Conservation (phyloP, 2,113 vertebrate genomes). For the Austrofundulus limnaeus region DNA sequence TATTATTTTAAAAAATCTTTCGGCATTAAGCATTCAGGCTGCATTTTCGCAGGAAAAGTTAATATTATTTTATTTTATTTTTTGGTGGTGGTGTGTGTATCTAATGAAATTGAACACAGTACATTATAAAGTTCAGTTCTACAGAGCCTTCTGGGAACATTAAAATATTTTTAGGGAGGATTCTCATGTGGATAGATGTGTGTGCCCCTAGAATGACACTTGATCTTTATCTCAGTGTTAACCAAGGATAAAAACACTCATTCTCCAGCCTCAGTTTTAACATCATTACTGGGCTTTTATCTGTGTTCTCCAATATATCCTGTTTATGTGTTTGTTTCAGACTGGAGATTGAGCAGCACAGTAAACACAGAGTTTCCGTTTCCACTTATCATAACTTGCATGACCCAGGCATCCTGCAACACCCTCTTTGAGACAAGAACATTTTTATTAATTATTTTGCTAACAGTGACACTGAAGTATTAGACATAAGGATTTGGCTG, state of each 20-base stretch:
- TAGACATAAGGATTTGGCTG: slow-evolving; percentile 40
- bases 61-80: too few species aligned
- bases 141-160: not conserved
- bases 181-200: not conserved
- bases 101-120: not conserved
- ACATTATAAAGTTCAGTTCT: not conserved
- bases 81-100: too few species aligned
- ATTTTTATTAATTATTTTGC: slow-evolving; percentile 27
- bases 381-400: slow-evolving; percentile 11
- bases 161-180: not conserved
- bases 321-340: slow-evolving; percentile 12
- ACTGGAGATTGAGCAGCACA: not conserved
- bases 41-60: too few species aligned
- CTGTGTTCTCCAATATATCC: slow-evolving; percentile 7
- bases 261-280: slow-evolving; percentile 24
- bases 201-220: slow-evolving; percentile 26
- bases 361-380: slow-evolving; percentile 6
- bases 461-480: slow-evolving; percentile 25
- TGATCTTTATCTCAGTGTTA: slow-evolving; percentile 47
- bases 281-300: slow-evolving; percentile 33
- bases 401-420: slow-evolving; percentile 14
- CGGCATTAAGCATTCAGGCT: too few species aligned
- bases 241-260: slow-evolving; percentile 45
- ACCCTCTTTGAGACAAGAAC: not conserved
- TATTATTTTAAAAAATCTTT: too few species aligned